Percentiles rank a stretch among this genome's conserved stretches.
phyloP scores from a whole-genome alignment of 2,888 invertebrate genomes.

The Melieria omissa region DNA sequence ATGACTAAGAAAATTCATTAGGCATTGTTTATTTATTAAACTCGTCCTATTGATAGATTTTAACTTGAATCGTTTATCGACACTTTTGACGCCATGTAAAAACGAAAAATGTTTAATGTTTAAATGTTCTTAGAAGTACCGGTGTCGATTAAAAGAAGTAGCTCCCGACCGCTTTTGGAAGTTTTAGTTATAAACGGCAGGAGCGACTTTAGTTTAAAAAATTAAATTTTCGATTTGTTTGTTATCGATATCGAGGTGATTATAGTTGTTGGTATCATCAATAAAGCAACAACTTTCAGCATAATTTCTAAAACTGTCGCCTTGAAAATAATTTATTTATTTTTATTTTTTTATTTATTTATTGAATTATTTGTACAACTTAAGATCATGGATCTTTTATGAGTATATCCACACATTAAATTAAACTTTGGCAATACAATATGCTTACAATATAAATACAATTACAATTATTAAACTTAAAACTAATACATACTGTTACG shows the following conservation, averaged over 20 bases:
- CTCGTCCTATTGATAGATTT: neutral
- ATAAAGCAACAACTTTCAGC: neutral
- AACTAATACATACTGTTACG: too few species aligned
- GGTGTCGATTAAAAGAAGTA: constrained; percentile 35
- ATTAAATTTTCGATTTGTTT: too few species aligned
- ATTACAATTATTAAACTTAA: too few species aligned
- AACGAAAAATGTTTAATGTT: constrained; percentile 28
- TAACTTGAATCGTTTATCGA: constrained; percentile 17
- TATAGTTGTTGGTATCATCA: neutral
- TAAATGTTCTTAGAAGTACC: constrained; percentile 38
- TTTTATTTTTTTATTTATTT: too few species aligned
- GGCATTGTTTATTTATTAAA: neutral
- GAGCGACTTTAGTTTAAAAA: neutral
- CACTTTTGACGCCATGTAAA: constrained; percentile 18
- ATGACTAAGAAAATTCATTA: neutral
- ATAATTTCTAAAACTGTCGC: neutral
- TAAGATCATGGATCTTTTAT: too few species aligned
- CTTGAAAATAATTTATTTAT: neutral
- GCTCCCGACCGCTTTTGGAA: neutral
- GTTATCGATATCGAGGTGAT: too few species aligned
- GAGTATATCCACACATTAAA: too few species aligned
- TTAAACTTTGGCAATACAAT: too few species aligned
- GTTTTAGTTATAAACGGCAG: neutral
- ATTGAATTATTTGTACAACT: too few species aligned
- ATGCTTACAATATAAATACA: too few species aligned